phyloP scores from a whole-genome alignment of 2,113 vertebrate species.

The Sturnus vulgaris region DNA sequence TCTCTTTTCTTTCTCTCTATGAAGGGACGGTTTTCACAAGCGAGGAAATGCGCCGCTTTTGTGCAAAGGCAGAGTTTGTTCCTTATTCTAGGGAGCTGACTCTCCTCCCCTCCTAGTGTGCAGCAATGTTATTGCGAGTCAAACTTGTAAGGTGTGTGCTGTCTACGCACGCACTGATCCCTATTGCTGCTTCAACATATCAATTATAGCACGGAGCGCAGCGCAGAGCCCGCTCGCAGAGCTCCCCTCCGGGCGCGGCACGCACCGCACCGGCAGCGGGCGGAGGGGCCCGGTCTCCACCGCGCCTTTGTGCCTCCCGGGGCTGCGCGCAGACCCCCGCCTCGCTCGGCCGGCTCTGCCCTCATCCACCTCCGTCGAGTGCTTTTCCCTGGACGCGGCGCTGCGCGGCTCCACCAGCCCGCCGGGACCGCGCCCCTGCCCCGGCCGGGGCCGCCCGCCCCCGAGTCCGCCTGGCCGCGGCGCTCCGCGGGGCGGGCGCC shows the following conservation, averaged over 20 bases:
- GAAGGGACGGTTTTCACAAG: conserved; percentile 46
- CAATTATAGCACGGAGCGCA: neutral
- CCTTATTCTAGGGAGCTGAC: conserved; percentile 50
- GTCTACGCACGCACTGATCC: neutral
- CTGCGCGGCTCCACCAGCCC: neutral
- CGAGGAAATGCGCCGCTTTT: conserved; percentile 58
- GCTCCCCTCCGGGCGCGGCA: neutral
- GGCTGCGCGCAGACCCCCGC: neutral
- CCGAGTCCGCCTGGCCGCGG: neutral
- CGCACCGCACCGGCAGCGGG: neutral
- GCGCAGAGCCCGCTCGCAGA: neutral
- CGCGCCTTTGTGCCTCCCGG: neutral
- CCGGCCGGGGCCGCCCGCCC: neutral
- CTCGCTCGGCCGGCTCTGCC: neutral
- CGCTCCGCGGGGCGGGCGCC: neutral
- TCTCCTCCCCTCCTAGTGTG: conserved; percentile 65
- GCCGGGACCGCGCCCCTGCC: neutral
- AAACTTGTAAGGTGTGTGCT: conserved; percentile 59
- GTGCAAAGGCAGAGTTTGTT: conserved; percentile 69
- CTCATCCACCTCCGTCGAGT: neutral
- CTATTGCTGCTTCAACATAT: neutral
- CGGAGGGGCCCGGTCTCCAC: neutral
- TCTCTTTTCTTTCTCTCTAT: neutral
- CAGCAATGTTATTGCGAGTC: conserved; percentile 41
- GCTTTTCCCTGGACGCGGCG: neutral